Conservation (phyloP, 2,888 invertebrate species). For the Pharmacophagus antenor region DNA sequence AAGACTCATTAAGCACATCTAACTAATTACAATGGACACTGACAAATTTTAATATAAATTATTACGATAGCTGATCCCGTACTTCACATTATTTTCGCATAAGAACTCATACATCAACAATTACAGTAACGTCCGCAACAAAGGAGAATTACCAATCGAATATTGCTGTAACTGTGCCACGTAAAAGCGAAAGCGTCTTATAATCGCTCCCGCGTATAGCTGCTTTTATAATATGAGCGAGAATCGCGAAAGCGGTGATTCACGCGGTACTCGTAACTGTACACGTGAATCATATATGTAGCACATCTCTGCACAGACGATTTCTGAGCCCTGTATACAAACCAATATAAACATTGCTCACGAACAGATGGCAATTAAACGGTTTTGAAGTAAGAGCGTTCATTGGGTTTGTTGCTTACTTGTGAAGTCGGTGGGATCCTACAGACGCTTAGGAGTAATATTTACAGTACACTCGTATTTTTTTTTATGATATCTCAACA, state of each 20-base stretch:
- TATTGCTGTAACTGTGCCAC: slow-evolving; percentile 21
- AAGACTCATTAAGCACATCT: slow-evolving; percentile 1
- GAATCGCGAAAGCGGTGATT: slow-evolving; percentile 69
- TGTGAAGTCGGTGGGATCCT: slow-evolving; percentile 11
- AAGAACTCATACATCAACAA: not conserved
- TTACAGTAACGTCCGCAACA: slow-evolving; percentile 24
- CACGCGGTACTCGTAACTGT: slow-evolving; percentile 52
- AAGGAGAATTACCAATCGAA: slow-evolving; percentile 10
- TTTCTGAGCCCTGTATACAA: slow-evolving; percentile 10
- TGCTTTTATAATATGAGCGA: slow-evolving; percentile 32
- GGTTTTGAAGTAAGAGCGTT: slow-evolving; percentile 28
- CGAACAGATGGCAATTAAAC: slow-evolving; percentile 30
- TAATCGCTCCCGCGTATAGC: slow-evolving; percentile 34
- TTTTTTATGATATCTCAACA: slow-evolving; percentile 27
- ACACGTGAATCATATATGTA: slow-evolving; percentile 40
- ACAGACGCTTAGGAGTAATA: slow-evolving; percentile 23
- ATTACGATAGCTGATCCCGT: not conserved
- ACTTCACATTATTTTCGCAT: not conserved
- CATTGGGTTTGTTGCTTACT: slow-evolving; percentile 25
- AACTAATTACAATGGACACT: slow-evolving; percentile 2
- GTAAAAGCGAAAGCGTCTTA: slow-evolving; percentile 40
- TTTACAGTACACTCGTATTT: slow-evolving; percentile 24
- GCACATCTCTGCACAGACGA: slow-evolving; percentile 37
- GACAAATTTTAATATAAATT: slow-evolving; percentile 1
- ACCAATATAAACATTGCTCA: slow-evolving; percentile 33